phyloP scores from a whole-genome alignment of 2,888 invertebrate species.

The Eupithecia abbreviata region DNA sequence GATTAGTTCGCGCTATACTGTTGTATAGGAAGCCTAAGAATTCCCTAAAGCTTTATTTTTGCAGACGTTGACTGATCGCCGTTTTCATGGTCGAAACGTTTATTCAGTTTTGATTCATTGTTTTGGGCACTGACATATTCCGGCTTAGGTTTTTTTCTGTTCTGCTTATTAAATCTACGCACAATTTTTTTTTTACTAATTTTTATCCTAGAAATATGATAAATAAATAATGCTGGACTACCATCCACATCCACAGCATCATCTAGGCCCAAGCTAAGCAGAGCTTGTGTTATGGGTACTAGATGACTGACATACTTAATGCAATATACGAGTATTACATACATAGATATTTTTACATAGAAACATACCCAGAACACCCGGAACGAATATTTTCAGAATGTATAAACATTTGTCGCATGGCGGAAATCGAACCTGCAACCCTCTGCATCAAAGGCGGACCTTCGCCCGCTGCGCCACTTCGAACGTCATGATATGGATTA shows the following conservation, averaged over 20 bases:
- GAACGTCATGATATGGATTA: background rate
- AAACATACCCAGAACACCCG: too few relatives aligned
- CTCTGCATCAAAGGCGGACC: too few relatives aligned
- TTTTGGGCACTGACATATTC: slow-evolving; percentile 10
- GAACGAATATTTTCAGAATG: too few relatives aligned
- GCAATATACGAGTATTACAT: too few relatives aligned
- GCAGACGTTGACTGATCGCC: slow-evolving; percentile 7
- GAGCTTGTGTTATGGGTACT: too few relatives aligned
- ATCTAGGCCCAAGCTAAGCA: too few relatives aligned
- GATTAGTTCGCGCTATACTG: slow-evolving; percentile 28
- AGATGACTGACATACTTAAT: too few relatives aligned
- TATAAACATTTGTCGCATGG: too few relatives aligned
- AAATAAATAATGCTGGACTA: too few relatives aligned
- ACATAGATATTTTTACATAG: too few relatives aligned
- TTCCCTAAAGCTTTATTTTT: slow-evolving; percentile 12
- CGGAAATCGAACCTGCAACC: too few relatives aligned
- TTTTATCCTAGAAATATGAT: background rate
- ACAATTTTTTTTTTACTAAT: background rate
- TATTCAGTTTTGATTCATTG: slow-evolving; percentile 8
- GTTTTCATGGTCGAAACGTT: background rate
- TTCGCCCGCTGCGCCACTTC: background rate
- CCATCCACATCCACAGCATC: too few relatives aligned
- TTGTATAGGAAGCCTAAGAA: slow-evolving; percentile 29
- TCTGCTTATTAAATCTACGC: background rate
- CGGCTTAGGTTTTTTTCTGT: background rate